Evolutionary conservation across 2,888 invertebrate genomes (phyloP), one percentile per base, ranked within the genome.

Genomic region (Amphimallon solstitiale): DNA sequence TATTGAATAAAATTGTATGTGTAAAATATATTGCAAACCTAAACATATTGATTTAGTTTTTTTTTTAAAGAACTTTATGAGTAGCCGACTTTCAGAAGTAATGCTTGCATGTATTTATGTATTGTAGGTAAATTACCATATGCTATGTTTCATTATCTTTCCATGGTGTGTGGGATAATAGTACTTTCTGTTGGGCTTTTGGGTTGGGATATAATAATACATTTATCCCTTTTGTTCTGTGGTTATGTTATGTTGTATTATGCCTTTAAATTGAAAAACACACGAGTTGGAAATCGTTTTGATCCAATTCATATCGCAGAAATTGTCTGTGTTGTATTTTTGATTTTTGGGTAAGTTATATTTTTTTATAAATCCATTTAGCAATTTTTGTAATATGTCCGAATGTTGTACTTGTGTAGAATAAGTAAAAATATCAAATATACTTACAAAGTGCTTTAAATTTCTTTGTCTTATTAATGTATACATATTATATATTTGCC

Each of bases 301-400:
- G 52, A 63, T 40, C 43, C 63, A 10, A 63, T 52, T n/a, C 45
- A 63, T 19, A 21, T 63, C 1, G 23, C 46, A 12, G 51, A 63
- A 54, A 40, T 52, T 10, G n/a, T 9, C 1, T 63, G 63, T 46
- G 63, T 51, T 10, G 9, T 54, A 9, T 51, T 69, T 29, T 48
- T 72, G 38, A 65, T 68, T 19, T 45, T 29, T 9, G 74, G 76
- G 76, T 77, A 72, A 71, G 66, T 66, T 19, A 14, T 64, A 59
- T 37, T 56, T 19, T 46, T 19, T 19, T 15, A 23, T 40, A 56
- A 15, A 15, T 29, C 40, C 21, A n/a, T n/a, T n/a, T n/a, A n/a
- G n/a, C n/a, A n/a, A n/a, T n/a, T n/a, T n/a, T n/a, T n/a, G n/a
- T n/a, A n/a, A n/a, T n/a, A n/a, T n/a, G n/a, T n/a, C n/a, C n/a